These are phyloP conservation scores for Amyelois transitella DNA, from an alignment of 1,140 invertebrate genomes.

Conservation along the genomic window DNA sequence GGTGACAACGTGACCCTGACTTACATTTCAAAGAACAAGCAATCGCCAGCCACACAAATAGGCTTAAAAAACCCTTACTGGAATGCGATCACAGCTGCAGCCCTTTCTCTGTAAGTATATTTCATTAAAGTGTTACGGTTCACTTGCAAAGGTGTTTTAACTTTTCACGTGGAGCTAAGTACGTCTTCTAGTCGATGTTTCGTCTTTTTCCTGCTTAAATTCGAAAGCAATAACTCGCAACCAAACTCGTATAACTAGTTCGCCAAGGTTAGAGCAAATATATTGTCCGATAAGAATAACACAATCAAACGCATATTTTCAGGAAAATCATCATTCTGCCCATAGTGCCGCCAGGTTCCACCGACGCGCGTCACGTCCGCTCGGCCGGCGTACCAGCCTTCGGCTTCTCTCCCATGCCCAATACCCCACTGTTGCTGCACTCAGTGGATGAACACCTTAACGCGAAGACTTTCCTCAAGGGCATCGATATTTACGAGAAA, in stretches of 20 bases:
- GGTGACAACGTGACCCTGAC: constrained; percentile 82
- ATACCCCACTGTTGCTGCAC: constrained; percentile 23
- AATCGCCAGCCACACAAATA: constrained; percentile 77
- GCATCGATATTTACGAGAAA: constrained; percentile 21
- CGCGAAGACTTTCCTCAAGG: constrained; percentile 15
- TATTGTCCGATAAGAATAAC: too few relatives aligned
- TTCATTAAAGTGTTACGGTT: neutral
- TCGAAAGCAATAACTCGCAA: too few relatives aligned
- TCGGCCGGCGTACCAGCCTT: constrained; percentile 23
- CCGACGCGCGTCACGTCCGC: constrained; percentile 27
- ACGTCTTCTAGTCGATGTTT: too few relatives aligned
- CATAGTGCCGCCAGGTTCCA: constrained; percentile 25
- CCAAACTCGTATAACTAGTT: too few relatives aligned
- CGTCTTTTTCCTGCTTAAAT: too few relatives aligned
- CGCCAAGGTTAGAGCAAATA: too few relatives aligned
- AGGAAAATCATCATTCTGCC: constrained; percentile 18
- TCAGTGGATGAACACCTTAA: constrained; percentile 22
- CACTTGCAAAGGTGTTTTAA: too few relatives aligned
- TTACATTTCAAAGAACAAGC: constrained; percentile 79
- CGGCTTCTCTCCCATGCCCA: constrained; percentile 28
- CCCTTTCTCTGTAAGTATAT: constrained; percentile 56
- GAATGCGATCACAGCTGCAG: constrained; percentile 81
- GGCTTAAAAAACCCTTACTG: constrained; percentile 84
- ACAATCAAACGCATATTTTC: constrained; percentile 11
- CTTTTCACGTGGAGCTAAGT: too few relatives aligned